These are phyloP conservation scores for Drosophila willistoni DNA, from an alignment of 1,140 invertebrate genomes.

Conservation along the genomic window DNA sequence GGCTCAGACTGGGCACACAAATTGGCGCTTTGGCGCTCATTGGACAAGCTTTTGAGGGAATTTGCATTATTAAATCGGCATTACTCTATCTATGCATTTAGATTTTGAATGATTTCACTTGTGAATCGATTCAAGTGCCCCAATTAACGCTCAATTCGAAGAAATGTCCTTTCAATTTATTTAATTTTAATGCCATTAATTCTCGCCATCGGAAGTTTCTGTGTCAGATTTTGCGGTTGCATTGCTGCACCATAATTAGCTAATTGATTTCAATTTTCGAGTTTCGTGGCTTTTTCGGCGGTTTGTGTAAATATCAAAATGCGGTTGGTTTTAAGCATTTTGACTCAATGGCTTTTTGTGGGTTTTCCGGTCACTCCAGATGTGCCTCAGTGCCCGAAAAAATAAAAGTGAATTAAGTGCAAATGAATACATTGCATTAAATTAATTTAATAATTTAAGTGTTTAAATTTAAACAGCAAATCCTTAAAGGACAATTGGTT, in stretches of 20 bases:
- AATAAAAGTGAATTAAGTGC: neutral
- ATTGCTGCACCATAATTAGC: constrained; percentile 63
- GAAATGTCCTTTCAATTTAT: constrained; percentile 29
- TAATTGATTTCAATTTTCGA: constrained; percentile 72
- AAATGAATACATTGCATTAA: neutral
- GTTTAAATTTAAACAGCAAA: neutral
- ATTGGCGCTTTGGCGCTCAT: constrained; percentile 39
- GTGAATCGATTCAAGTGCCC: neutral
- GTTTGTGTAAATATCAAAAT: constrained; percentile 60
- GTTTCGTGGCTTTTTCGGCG: constrained; percentile 59
- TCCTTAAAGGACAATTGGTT: neutral
- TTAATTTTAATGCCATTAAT: constrained; percentile 4
- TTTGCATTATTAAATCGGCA: constrained; percentile 55
- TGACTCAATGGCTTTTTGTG: constrained; percentile 49
- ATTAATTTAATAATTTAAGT: neutral
- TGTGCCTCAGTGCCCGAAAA: neutral
- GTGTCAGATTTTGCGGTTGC: constrained; percentile 44
- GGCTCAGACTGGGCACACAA: constrained; percentile 16
- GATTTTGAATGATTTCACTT: neutral
- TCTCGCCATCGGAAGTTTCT: constrained; percentile 1
- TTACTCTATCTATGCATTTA: neutral
- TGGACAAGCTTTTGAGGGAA: constrained; percentile 44
- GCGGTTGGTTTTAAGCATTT: constrained; percentile 56
- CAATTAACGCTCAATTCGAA: constrained; percentile 9
- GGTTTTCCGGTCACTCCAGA: constrained; percentile 20